phyloP scores from a whole-genome alignment of 1,140 invertebrate species.

The Teleopsis dalmanni region DNA sequence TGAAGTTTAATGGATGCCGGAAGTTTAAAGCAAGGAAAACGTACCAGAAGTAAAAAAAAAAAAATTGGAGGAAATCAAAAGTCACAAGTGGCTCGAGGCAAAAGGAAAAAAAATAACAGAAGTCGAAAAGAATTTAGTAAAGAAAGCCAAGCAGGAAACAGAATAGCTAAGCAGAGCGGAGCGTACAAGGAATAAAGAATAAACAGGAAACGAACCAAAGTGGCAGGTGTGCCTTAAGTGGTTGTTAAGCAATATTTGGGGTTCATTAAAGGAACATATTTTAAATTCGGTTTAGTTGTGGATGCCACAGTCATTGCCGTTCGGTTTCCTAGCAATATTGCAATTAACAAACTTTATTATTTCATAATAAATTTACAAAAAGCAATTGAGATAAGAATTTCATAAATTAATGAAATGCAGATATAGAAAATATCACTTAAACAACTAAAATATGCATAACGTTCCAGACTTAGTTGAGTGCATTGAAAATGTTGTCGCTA shows the following conservation, averaged over 20 bases:
- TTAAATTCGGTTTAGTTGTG: too few species aligned
- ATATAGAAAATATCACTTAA: too few species aligned
- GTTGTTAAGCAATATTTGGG: constrained; percentile 10
- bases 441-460: too few species aligned
- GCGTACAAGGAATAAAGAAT: not conserved
- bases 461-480: too few species aligned
- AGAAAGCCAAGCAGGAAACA: not conserved
- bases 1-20: constrained; percentile 16
- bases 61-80: not conserved
- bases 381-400: too few species aligned
- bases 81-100: constrained; percentile 1
- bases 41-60: constrained; percentile 1
- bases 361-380: too few species aligned
- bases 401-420: too few species aligned
- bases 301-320: too few species aligned
- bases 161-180: not conserved
- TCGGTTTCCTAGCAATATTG: too few species aligned
- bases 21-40: constrained; percentile 1
- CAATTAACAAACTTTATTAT: too few species aligned
- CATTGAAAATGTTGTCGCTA: too few species aligned
- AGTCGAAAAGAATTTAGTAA: not conserved
- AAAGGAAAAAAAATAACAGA: not conserved
- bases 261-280: too few species aligned
- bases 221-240: constrained; percentile 15
- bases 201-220: constrained; percentile 9